Conservation (phyloP, 2,113 vertebrate species). For the Oxyura jamaicensis region DNA sequence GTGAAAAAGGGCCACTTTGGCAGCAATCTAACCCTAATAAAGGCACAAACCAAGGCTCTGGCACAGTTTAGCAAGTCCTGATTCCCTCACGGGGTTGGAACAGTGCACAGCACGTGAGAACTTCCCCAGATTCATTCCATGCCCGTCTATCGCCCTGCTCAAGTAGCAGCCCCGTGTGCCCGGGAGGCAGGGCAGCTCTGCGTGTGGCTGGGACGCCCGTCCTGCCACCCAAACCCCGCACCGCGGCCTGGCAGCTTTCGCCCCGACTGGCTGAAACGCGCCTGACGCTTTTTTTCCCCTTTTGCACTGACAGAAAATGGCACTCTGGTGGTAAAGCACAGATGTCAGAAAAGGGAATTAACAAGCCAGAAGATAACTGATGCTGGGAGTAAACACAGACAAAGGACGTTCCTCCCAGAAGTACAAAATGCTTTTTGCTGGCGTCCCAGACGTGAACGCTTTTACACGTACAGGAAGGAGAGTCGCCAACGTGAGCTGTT, state of each 20-base stretch:
- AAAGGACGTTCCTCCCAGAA: background rate
- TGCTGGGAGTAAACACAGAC: fast-evolving
- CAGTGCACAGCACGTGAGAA: fast-evolving
- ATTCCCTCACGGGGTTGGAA: background rate
- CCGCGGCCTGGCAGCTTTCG: background rate
- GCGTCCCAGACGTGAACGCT: fast-evolving
- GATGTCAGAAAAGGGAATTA: background rate
- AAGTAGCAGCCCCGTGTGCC: fast-evolving
- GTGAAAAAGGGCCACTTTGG: background rate
- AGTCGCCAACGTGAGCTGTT: too few relatives aligned
- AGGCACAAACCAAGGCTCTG: background rate
- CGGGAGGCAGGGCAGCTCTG: background rate
- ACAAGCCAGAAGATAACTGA: background rate
- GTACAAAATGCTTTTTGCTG: background rate
- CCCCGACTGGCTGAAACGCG: background rate
- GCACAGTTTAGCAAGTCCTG: background rate
- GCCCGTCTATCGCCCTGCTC: fast-evolving
- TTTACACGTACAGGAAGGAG: too few relatives aligned
- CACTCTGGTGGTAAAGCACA: background rate
- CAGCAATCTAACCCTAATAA: background rate
- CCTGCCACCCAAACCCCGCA: fast-evolving
- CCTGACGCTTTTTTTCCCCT: background rate
- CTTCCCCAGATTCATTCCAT: background rate
- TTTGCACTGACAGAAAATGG: fast-evolving
- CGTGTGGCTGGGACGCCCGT: fast-evolving